phyloP scores from a whole-genome alignment of 1,140 invertebrate species.

The Armadillidium nasatum region DNA sequence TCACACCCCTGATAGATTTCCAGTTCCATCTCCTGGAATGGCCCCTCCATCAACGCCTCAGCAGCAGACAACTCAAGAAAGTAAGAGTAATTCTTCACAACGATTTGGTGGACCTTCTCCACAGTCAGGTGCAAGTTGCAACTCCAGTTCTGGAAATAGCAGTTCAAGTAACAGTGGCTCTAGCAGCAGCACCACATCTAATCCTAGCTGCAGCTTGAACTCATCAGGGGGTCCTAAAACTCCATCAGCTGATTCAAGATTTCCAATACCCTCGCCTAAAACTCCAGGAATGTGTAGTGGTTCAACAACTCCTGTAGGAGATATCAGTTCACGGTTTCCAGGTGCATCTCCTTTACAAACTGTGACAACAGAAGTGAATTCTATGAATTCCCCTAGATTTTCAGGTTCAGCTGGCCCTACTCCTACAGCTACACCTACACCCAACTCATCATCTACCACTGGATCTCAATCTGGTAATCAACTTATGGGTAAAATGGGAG shows the following conservation, averaged over 20 bases:
- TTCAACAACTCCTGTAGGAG: conserved; percentile 47
- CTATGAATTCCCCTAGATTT: conserved; percentile 41
- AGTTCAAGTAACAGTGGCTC: conserved; percentile 33
- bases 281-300: conserved; percentile 64
- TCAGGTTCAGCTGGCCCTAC: conserved; percentile 28
- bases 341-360: conserved; percentile 39
- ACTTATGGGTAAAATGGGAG: conserved; percentile 38
- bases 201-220: conserved; percentile 29
- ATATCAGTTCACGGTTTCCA: conserved; percentile 71
- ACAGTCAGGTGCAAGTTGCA: conserved; percentile 4
- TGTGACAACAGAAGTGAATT: conserved; percentile 39
- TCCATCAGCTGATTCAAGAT: conserved; percentile 48
- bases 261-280: conserved; percentile 77
- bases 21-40: conserved; percentile 37
- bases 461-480: conserved; percentile 13
- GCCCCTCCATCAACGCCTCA: conserved; percentile 31
- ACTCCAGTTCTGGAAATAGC: neutral
- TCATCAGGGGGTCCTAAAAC: conserved; percentile 39
- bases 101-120: conserved; percentile 24
- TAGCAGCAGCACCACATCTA: conserved; percentile 36
- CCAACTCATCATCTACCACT: conserved; percentile 10
- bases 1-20: conserved; percentile 42
- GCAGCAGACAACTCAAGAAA: conserved; percentile 30
- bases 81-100: neutral
- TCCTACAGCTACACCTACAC: no score